Percentiles rank a stretch among this genome's conserved stretches.
These are phyloP conservation scores for Augochlorella aurata DNA, from an alignment of 2,888 invertebrate species.

Conservation along the genomic window DNA sequence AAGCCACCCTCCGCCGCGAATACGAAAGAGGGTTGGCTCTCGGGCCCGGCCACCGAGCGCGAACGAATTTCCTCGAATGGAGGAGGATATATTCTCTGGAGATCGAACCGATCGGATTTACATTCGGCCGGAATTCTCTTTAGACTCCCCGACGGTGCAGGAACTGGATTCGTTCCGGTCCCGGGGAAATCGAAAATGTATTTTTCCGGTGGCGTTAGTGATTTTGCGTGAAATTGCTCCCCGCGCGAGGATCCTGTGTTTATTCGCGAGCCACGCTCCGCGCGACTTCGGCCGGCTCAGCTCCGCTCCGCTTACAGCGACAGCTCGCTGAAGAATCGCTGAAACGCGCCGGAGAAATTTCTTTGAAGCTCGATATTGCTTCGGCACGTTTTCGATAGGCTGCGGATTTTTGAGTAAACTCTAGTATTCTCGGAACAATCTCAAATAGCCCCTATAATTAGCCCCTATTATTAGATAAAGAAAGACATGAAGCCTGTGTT, in stretches of 20 bases:
- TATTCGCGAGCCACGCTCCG: background rate
- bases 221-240: constrained; percentile 36
- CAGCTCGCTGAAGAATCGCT: background rate
- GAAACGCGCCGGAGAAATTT: background rate
- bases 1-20: constrained; percentile 56
- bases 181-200: constrained; percentile 7
- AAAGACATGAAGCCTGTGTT: too few species aligned
- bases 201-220: constrained; percentile 10
- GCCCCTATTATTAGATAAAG: too few species aligned
- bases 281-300: too few species aligned
- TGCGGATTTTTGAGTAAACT: background rate
- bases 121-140: constrained; percentile 26
- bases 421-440: background rate
- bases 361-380: background rate
- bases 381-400: background rate
- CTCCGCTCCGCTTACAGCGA: too few species aligned
- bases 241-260: background rate
- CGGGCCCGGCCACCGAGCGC: constrained; percentile 12
- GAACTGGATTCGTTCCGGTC: constrained; percentile 1
- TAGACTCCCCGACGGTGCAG: background rate
- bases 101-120: constrained; percentile 35
- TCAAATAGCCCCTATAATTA: too few species aligned
- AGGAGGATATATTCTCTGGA: constrained; percentile 28
- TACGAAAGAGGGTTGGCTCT: constrained; percentile 32
- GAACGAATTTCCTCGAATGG: constrained; percentile 33